A percentile compares a stretch with the other conserved stretches of the same genome.
Evolutionary conservation across 2,113 vertebrate species (phyloP).

Genomic region (Lamprotornis superbus): DNA sequence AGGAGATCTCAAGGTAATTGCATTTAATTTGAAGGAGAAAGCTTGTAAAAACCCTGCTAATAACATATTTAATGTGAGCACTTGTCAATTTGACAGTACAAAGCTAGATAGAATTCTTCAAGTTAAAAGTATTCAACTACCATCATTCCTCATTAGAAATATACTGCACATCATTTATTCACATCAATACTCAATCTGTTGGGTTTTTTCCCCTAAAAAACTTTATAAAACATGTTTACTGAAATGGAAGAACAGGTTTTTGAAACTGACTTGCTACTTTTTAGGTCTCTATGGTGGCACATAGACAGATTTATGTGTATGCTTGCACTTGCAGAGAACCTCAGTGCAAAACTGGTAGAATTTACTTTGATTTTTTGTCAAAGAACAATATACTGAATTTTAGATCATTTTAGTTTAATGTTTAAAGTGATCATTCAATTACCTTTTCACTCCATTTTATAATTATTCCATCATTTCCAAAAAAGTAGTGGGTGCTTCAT

Average conservation of each 20-base stretch:
- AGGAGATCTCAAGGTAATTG: not conserved
- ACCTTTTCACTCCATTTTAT: not conserved
- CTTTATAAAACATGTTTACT: not conserved
- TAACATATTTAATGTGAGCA: not conserved
- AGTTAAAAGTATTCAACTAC: not conserved
- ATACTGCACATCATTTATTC: not conserved
- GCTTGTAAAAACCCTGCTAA: not conserved
- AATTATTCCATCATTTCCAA: not conserved
- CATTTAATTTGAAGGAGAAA: not conserved
- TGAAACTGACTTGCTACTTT: not conserved
- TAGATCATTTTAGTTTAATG: not conserved
- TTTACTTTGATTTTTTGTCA: not conserved
- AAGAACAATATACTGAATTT: not conserved
- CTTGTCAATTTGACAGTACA: not conserved
- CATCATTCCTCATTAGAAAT: not conserved
- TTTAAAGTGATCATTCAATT: not conserved
- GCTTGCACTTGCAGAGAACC: accelerated
- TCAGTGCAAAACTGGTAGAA: not conserved
- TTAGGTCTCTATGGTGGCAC: not conserved
- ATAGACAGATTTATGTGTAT: not conserved
- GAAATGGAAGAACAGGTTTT: not conserved
- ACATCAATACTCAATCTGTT: not conserved
- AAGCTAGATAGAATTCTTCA: not conserved
- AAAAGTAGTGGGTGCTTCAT: not conserved
- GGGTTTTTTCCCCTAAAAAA: not conserved